Evolutionary conservation across 2,113 vertebrate genomes (phyloP), one percentile per base, ranked within the genome.

Genomic region (Lophura nycthemera): DNA sequence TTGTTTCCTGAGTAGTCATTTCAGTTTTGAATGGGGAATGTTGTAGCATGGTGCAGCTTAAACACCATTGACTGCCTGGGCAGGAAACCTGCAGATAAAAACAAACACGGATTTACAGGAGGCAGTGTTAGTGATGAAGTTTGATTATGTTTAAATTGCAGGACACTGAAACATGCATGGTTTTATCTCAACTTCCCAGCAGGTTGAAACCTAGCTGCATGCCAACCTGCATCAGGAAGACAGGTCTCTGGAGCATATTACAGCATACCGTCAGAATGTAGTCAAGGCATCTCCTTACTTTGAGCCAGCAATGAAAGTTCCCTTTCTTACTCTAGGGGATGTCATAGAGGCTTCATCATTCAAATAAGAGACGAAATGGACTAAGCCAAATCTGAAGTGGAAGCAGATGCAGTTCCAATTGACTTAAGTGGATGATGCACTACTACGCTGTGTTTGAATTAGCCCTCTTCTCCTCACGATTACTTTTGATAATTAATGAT

Each of bases 381-480:
- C 94, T 69, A 83, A 91, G 87, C 89, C 91, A 96, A 86, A 86
- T 77, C 21, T 93, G 88, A 95, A 93, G 94, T 96, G 95, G 91
- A 97, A 97, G 88, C 95, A 97, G 95, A 97, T 97, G 95, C 65
- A 27, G 72, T 80, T 94, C 81, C 95, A 93, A 89, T 96, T 96
- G 94, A 89, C 59, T 95, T 52, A 88, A 97, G 95, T 97, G 91
- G 93, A 60, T 95, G 93, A 83, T 78, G 88, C 93, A 36, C 82
- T 91, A 32, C 88, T 95, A 69, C 57, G 64, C 1, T 32, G 43
- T 86, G 77, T 94, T 95, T 95, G 91, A 96, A 95, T 94, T 97
- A 92, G 59, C 73, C 61, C 69, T 83, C 90, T 84, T 94, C 87
- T 96, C 50, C 88, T 91, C 80, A 57, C 69, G 3, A 91, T 95